These are phyloP conservation scores for Aurelia sp. DNA, from an alignment of 30 jellyfish, hydroid and myxozoan species.

Conservation along the genomic window DNA sequence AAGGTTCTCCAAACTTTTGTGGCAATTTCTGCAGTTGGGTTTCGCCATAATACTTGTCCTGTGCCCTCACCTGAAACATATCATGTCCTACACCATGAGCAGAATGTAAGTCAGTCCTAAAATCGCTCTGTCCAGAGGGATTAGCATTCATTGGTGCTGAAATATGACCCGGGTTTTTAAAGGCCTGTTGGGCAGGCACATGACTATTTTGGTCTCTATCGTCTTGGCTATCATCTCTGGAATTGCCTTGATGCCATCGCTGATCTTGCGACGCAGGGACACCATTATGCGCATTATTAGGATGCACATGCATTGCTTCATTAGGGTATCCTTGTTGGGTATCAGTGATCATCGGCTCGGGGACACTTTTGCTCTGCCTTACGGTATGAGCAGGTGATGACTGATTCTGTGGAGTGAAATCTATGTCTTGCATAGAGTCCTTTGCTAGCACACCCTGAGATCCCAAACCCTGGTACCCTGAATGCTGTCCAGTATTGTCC, in stretches of 20 bases:
- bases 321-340: neutral
- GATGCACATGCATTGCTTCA: neutral
- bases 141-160: neutral
- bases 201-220: neutral
- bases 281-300: neutral
- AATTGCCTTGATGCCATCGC: neutral
- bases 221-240: neutral
- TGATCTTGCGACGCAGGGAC: neutral
- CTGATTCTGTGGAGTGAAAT: slow-evolving; percentile 18
- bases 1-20: neutral
- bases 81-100: neutral
- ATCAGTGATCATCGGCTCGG: neutral
- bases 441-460: neutral
- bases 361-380: neutral
- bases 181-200: neutral
- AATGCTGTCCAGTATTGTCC: too few relatives aligned
- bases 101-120: neutral
- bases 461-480: neutral
- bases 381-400: slow-evolving; percentile 29
- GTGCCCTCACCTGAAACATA: neutral
- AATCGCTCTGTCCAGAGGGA: neutral
- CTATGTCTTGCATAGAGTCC: slow-evolving; percentile 3
- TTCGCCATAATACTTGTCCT: neutral
- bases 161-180: neutral
- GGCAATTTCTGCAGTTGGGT: neutral